Evolutionary conservation across 2,797 vertebrate species (phyloP), one percentile per base, ranked within the genome.

Genomic region (Sphenopsis melanotis): DNA sequence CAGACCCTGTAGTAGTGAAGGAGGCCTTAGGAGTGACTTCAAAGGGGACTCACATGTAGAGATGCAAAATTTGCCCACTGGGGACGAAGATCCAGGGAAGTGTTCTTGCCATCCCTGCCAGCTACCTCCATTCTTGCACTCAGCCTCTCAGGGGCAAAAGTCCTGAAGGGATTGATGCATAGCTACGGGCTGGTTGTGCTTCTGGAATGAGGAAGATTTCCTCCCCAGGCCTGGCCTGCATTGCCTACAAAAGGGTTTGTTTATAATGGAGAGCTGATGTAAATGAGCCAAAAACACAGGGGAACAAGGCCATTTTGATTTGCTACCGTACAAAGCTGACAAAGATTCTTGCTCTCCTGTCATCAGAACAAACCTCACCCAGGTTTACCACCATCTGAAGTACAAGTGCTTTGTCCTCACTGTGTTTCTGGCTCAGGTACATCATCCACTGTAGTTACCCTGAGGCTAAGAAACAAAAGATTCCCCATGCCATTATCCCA

Each of bases 161-260:
- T 92, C 53, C 94, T 91, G 80, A 93, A 87, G 86, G 77, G 81
- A 83, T 70, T 93, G 93, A 90, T 95, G 85, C 91, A 93, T 89
- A 94, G 84, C 90, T 95, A 88, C 49, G 53, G 83, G 91, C 94
- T 91, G 69, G 71, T 90, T 94, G 91, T 96, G 92, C 88, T 94
- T 92, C 80, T 86, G 94, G 81, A 91, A 90, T 83, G 83, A 89
- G 83, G 80, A 94, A 80, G 61, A 60, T 82, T 89, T 93, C 87
- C 66, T 71, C 66, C 60, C 64, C 64, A 88, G 56, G 89, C 63
- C 64, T 88, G 80, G 89, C 77, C 89, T 95, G 70, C 50, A 41
- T 76, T 91, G 90, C 91, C 93, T 95, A 47, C 72, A 86, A 70
- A 91, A 95, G 91, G 77, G 85, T 76, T 93, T 95, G 59, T 93